A percentile compares a stretch with the other conserved stretches of the same genome.
These are phyloP conservation scores for Lytechinus pictus DNA, from an alignment of 35 echinoderm and acorn worm species.

Conservation along the genomic window DNA sequence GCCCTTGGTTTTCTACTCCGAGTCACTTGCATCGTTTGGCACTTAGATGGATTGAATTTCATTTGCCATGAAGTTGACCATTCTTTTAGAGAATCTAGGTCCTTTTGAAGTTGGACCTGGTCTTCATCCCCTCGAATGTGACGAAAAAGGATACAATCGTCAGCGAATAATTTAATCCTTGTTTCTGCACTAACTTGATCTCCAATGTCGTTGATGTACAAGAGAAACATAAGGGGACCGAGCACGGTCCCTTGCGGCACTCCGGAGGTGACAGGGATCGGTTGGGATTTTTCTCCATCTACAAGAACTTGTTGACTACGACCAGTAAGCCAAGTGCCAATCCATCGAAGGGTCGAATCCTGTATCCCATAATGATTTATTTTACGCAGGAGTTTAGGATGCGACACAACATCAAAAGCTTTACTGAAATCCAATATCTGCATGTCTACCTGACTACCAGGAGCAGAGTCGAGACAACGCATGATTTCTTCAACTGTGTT, in stretches of 20 bases:
- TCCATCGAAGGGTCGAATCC: conserved; percentile 32
- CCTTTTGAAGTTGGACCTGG: conserved; percentile 15
- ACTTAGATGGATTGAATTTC: conserved; percentile 71
- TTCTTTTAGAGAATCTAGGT: conserved; percentile 38
- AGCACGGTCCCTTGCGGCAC: conserved; percentile 21
- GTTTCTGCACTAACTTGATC: conserved; percentile 42
- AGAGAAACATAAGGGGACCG: conserved; percentile 23
- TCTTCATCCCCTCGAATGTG: conserved; percentile 54
- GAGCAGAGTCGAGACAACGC: too few relatives aligned
- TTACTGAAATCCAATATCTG: conserved; percentile 25
- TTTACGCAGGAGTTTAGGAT: conserved; percentile 50
- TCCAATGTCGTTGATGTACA: conserved; percentile 62
- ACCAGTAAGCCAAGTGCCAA: conserved; percentile 31
- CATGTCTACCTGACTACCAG: conserved; percentile 11
- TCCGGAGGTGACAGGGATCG: too few relatives aligned
- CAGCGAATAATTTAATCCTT: conserved; percentile 77
- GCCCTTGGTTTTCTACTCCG: conserved; percentile 43
- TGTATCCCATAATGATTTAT: conserved; percentile 42
- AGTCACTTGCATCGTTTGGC: conserved; percentile 52
- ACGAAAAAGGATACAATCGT: conserved; percentile 76
- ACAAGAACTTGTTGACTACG: conserved; percentile 51
- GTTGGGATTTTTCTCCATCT: too few relatives aligned
- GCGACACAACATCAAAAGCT: conserved; percentile 6
- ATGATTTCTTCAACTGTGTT: too few relatives aligned
- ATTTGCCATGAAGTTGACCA: conserved; percentile 67